Conservation (phyloP, 2,113 vertebrate genomes). For the Lamprotornis superbus region DNA sequence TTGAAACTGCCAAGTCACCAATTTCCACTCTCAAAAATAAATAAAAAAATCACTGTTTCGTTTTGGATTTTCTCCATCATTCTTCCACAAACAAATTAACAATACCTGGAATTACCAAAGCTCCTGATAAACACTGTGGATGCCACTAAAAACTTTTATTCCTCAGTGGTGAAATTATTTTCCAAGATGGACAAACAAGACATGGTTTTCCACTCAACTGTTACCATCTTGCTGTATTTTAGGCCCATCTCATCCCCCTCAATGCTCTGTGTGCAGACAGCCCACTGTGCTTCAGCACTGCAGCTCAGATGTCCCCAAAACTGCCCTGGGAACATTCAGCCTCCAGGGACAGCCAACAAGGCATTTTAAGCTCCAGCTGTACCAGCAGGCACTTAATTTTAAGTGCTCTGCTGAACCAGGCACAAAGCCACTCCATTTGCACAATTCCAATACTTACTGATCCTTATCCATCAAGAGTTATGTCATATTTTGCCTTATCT, state of each 20-base stretch:
- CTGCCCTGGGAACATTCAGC: not conserved
- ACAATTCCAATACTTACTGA: not conserved
- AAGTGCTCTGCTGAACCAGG: conserved; percentile 22
- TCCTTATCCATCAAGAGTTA: not conserved
- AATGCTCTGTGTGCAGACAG: not conserved
- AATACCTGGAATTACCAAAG: not conserved
- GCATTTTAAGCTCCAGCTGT: not conserved
- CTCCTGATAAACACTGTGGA: not conserved
- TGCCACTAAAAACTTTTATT: not conserved
- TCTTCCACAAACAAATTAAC: not conserved
- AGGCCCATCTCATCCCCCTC: not conserved
- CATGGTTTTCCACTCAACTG: not conserved
- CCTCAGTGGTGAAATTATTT: not conserved
- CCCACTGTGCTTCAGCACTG: not conserved
- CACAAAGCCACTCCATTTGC: not conserved
- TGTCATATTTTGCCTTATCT: conserved; percentile 23
- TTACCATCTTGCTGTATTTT: not conserved
- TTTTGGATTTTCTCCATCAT: not conserved
- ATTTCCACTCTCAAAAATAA: not conserved
- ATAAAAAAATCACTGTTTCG: not conserved
- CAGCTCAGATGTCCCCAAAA: not conserved
- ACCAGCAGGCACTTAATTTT: not conserved
- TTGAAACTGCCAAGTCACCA: not conserved
- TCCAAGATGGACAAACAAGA: not conserved
- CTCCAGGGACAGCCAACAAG: not conserved